Conservation (phyloP, 2,113 vertebrate species). For the Pachyramphus minor region DNA sequence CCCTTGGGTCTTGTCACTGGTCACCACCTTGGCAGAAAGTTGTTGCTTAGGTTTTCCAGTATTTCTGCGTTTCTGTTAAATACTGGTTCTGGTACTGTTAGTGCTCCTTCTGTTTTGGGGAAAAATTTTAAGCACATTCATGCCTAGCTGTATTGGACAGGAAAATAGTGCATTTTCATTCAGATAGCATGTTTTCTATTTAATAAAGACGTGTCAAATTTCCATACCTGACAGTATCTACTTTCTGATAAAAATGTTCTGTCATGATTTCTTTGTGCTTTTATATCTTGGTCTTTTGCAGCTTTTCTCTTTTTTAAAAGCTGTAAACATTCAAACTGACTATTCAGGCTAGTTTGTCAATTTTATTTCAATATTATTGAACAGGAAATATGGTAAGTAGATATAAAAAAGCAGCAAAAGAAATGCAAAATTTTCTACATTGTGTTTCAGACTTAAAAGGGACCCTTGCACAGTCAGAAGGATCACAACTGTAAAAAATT, state of each 20-base stretch:
- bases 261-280: neutral
- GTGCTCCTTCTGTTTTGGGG: neutral
- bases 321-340: neutral
- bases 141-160: neutral
- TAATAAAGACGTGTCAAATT: neutral
- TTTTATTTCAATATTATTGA: neutral
- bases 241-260: neutral
- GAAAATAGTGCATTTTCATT: neutral
- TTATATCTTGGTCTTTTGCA: neutral
- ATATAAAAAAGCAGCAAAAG: neutral
- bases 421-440: neutral
- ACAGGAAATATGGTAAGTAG: neutral
- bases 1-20: rapidly evolving
- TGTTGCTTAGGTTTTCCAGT: neutral
- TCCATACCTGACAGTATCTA: neutral
- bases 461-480: neutral
- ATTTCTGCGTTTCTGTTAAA: neutral
- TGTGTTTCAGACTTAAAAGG: neutral
- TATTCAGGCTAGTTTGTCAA: neutral
- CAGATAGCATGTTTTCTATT: neutral
- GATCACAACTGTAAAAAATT: neutral
- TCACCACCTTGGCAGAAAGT: rapidly evolving
- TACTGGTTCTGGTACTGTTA: neutral
- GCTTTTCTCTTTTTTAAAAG: neutral
- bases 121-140: neutral